A percentile compares a stretch with the other conserved stretches of the same genome.
These are phyloP conservation scores for Agrotis exclamationis DNA, from an alignment of 2,888 invertebrate genomes.

Conservation along the genomic window DNA sequence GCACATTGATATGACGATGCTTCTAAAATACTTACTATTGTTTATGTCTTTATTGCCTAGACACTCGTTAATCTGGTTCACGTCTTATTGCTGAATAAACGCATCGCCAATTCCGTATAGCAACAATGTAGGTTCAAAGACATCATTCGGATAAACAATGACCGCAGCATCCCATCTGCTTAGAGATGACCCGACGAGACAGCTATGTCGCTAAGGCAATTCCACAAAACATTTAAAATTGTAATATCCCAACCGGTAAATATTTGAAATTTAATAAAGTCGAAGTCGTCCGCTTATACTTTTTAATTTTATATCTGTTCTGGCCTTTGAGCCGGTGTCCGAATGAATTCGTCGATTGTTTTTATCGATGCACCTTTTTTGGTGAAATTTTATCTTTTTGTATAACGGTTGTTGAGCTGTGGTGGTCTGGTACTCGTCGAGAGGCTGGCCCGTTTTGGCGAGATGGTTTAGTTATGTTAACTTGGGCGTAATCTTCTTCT, in stretches of 20 bases:
- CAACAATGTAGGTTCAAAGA: conserved; percentile 42
- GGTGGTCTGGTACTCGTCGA: conserved; percentile 60
- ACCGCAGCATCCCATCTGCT: conserved; percentile 38
- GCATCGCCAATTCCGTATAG: background rate
- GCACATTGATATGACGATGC: background rate
- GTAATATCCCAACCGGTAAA: conserved; percentile 83
- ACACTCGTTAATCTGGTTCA: background rate
- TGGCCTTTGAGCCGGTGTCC: conserved; percentile 87
- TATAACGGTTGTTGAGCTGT: conserved; percentile 64
- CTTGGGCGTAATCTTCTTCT: conserved; percentile 1
- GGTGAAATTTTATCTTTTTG: conserved; percentile 73
- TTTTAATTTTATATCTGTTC: conserved; percentile 89
- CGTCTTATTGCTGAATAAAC: conserved; percentile 22
- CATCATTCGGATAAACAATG: conserved; percentile 46
- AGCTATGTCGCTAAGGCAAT: conserved; percentile 55
- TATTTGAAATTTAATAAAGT: conserved; percentile 90
- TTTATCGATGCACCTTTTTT: conserved; percentile 77
- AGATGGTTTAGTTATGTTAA: conserved; percentile 34
- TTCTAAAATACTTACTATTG: no score
- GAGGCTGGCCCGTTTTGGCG: conserved; percentile 33
- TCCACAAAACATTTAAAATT: conserved; percentile 84
- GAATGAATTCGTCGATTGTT: conserved; percentile 85
- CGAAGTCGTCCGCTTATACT: conserved; percentile 86
- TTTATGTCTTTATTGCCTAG: background rate
- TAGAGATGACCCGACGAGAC: conserved; percentile 54